Conservation (phyloP, 2,888 invertebrate genomes). For the Aleiodes leptofemur region DNA sequence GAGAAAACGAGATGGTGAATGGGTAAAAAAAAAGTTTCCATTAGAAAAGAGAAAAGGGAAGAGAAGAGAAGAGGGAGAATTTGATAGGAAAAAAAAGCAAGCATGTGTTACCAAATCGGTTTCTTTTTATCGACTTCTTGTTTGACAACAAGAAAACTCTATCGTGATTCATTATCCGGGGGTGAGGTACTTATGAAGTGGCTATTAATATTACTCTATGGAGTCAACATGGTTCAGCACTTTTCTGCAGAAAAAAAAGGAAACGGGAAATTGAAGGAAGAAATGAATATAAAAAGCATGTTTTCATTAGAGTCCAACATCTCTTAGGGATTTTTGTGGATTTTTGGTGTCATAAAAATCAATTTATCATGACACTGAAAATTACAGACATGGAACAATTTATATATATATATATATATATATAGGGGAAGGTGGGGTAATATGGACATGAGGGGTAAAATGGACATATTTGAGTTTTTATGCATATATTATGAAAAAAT, state of each 20-base stretch:
- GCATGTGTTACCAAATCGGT: conserved; percentile 34
- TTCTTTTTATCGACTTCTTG: conserved; percentile 41
- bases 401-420: no score
- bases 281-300: no score
- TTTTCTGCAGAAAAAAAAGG: conserved; percentile 51
- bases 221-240: conserved; percentile 73
- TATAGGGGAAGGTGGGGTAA: no score
- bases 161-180: conserved; percentile 44
- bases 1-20: background rate
- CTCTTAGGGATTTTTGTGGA: no score
- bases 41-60: background rate
- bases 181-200: conserved; percentile 49
- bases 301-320: no score
- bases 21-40: background rate
- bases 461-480: no score
- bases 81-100: background rate
- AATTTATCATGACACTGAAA: no score
- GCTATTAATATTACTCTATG: conserved; percentile 72
- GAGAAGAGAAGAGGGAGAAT: background rate
- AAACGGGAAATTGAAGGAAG: no score
- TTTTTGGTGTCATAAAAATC: no score
- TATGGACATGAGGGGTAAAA: no score
- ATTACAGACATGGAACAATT: no score
- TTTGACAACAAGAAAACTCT: conserved; percentile 38
- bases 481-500: no score